A percentile compares a stretch with the other conserved stretches of the same genome.
Evolutionary conservation across 2,113 vertebrate genomes (phyloP).

Genomic region (Aramus guarauna): DNA sequence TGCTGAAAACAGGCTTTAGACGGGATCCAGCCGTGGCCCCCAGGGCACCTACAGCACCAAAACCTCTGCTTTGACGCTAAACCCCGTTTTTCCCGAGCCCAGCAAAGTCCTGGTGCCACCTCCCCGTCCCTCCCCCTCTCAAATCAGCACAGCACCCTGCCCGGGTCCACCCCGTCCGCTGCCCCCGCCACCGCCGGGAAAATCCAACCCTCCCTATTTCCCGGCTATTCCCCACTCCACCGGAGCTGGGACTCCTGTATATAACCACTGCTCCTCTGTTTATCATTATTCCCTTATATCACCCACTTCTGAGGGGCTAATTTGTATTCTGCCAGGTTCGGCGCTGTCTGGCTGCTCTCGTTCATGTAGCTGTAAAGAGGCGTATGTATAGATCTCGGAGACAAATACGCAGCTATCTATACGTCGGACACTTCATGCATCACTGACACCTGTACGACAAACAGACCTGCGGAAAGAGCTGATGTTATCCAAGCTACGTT

Average conservation of each 20-base stretch:
- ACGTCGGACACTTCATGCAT: background rate
- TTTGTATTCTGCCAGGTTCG: slow-evolving; percentile 53
- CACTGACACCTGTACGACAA: background rate
- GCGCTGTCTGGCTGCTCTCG: slow-evolving; percentile 38
- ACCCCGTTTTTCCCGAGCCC: background rate
- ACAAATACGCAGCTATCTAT: background rate
- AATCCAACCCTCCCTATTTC: background rate
- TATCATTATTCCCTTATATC: background rate
- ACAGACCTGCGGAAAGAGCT: background rate
- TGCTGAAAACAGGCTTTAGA: background rate
- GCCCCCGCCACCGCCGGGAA: background rate
- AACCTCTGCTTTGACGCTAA: background rate
- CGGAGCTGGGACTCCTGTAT: background rate
- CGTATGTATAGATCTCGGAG: background rate
- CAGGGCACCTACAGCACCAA: background rate
- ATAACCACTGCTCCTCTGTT: background rate
- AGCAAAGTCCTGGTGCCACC: background rate
- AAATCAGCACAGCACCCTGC: background rate
- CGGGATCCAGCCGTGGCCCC: background rate
- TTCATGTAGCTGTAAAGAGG: background rate
- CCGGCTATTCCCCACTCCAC: background rate
- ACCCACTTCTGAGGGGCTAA: slow-evolving; percentile 35
- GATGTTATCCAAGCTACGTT: background rate
- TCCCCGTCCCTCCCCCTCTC: background rate
- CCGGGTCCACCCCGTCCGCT: fast-evolving